Conservation (phyloP, 2,797 vertebrate species). For the Phalloptychus januarius region DNA sequence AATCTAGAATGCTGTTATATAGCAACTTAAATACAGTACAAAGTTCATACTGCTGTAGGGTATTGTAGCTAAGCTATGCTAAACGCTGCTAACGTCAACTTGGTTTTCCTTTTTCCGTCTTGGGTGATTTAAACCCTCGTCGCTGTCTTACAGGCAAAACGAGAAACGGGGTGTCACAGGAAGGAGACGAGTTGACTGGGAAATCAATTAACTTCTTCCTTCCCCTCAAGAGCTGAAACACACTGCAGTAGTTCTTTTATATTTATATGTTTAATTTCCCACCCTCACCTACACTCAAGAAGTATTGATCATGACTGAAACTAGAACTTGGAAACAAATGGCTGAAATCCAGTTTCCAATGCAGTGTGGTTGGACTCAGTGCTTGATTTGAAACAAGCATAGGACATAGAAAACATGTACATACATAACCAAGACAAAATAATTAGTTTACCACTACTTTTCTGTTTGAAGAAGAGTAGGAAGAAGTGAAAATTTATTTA, state of each 20-base stretch:
- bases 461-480: too few species aligned
- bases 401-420: too few species aligned
- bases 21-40: not conserved
- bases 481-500: too few species aligned
- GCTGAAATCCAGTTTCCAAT: not conserved
- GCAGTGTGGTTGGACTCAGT: not conserved
- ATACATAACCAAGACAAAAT: too few species aligned
- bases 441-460: too few species aligned
- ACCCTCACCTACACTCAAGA: not conserved
- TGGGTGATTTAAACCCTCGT: conserved; percentile 21
- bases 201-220: too few species aligned
- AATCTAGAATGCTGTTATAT: not conserved
- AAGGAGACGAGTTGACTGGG: not conserved
- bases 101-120: conserved; percentile 22
- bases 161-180: not conserved
- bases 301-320: not conserved
- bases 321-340: not conserved
- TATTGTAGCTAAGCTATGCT: conserved; percentile 53
- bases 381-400: not conserved
- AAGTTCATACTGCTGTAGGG: conserved; percentile 13
- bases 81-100: conserved; percentile 56
- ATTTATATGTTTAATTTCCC: not conserved
- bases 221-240: not conserved
- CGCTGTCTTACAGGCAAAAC: conserved; percentile 43
- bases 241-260: not conserved